A percentile compares a stretch with the other conserved stretches of the same genome.
phyloP scores from a whole-genome alignment of 2,113 vertebrate species.

The Cygnus atratus region DNA sequence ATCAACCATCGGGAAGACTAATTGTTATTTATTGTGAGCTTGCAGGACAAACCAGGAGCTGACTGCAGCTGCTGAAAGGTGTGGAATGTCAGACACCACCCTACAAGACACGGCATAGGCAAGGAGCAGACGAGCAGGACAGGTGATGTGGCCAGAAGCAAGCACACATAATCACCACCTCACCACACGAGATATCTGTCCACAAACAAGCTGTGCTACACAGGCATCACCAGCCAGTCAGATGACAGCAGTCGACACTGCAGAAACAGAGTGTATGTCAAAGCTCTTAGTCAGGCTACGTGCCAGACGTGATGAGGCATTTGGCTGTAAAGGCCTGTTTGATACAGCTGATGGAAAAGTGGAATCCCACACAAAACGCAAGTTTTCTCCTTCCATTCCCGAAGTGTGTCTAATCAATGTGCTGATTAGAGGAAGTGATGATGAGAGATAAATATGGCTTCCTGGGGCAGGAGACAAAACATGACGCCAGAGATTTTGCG shows the following conservation, averaged over 20 bases:
- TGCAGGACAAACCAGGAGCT: neutral
- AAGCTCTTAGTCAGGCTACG: neutral
- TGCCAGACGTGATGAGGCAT: neutral
- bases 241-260: neutral
- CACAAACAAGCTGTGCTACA: neutral
- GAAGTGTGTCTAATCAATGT: slow-evolving; percentile 9
- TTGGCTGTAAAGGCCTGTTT: neutral
- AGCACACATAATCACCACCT: neutral
- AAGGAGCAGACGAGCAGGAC: neutral
- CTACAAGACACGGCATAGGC: neutral
- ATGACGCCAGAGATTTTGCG: slow-evolving; percentile 16
- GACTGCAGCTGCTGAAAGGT: neutral
- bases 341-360: neutral
- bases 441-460: slow-evolving; percentile 42
- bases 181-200: neutral
- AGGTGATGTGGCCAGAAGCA: slow-evolving; percentile 39
- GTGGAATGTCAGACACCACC: neutral
- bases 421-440: slow-evolving; percentile 60
- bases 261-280: neutral
- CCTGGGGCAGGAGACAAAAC: neutral
- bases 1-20: neutral
- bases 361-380: neutral
- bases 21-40: neutral
- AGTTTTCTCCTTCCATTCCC: slow-evolving; percentile 17
- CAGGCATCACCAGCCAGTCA: neutral